These are phyloP conservation scores for Calcarius ornatus DNA, from an alignment of 2,113 vertebrate species.

Conservation along the genomic window DNA sequence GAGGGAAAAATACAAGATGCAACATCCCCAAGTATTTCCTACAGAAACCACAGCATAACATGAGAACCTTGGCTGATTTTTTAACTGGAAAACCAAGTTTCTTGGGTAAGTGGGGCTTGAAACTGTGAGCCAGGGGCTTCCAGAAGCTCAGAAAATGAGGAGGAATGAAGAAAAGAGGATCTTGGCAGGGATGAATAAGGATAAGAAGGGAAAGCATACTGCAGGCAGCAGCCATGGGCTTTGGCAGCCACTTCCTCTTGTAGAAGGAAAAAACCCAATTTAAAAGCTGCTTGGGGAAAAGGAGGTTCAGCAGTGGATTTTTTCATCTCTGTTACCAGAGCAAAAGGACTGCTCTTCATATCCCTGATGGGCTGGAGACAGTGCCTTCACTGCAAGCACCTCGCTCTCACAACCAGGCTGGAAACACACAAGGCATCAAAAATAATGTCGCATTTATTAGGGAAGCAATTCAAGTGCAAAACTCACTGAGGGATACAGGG, in stretches of 20 bases:
- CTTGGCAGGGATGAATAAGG: constrained; percentile 22
- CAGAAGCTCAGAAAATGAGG: constrained; percentile 20
- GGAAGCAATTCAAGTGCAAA: constrained; percentile 22
- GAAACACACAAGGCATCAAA: not conserved
- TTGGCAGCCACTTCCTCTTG: constrained; percentile 30
- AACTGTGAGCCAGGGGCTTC: constrained; percentile 8
- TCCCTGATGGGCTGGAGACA: not conserved
- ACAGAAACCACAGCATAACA: not conserved
- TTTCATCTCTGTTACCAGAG: constrained; percentile 19
- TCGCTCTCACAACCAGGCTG: not conserved
- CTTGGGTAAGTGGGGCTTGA: not conserved
- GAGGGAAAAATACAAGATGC: not conserved
- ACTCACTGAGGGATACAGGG: not conserved
- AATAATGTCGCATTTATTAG: constrained; percentile 40
- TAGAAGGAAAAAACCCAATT: not conserved
- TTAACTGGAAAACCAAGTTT: not conserved
- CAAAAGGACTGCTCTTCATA: not conserved
- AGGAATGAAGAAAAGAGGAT: constrained; percentile 31
- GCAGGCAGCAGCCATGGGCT: constrained; percentile 23
- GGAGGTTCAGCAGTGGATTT: constrained; percentile 12
- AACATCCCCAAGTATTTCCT: not conserved
- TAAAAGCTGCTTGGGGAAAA: constrained; percentile 49
- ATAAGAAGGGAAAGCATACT: constrained; percentile 40
- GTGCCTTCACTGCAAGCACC: not conserved
- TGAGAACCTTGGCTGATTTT: not conserved